Evolutionary conservation across 2,113 vertebrate species (phyloP).

Genomic region (Eretmodus cyanostictus): DNA sequence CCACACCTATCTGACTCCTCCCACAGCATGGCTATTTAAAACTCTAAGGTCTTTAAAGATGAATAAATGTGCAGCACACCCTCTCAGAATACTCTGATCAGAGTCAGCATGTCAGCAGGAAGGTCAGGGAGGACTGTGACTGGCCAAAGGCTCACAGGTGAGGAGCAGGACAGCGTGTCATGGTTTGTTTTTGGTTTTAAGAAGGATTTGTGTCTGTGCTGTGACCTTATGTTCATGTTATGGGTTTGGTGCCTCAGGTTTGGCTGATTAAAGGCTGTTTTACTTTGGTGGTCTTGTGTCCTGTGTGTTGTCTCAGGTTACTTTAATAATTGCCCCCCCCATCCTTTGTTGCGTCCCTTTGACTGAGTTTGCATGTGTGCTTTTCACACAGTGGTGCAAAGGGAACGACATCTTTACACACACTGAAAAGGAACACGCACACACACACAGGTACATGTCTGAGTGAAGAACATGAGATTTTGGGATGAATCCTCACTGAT

Average conservation of each 20-base stretch:
- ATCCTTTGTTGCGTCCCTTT: neutral
- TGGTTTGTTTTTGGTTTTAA: neutral
- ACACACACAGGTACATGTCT: neutral
- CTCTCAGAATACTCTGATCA: neutral
- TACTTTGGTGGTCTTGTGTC: no score
- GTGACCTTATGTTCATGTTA: neutral
- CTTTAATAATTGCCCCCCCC: neutral
- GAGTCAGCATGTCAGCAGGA: neutral
- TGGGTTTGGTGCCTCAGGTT: neutral
- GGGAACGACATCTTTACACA: neutral
- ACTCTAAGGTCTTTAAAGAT: neutral
- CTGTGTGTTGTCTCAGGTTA: no score
- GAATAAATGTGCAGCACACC: neutral
- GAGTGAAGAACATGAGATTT: neutral
- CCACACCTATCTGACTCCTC: neutral
- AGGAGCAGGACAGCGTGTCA: neutral
- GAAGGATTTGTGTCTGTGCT: neutral
- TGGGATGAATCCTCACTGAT: neutral
- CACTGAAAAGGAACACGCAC: neutral
- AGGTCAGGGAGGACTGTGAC: neutral
- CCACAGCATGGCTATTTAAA: neutral
- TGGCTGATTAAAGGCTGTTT: neutral
- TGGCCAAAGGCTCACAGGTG: neutral
- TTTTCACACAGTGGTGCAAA: neutral
- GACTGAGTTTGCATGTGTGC: neutral